Percentiles rank a stretch among this genome's conserved stretches.
Evolutionary conservation across 2,797 vertebrate genomes (phyloP).

Genomic region (Microchirus variegatus): DNA sequence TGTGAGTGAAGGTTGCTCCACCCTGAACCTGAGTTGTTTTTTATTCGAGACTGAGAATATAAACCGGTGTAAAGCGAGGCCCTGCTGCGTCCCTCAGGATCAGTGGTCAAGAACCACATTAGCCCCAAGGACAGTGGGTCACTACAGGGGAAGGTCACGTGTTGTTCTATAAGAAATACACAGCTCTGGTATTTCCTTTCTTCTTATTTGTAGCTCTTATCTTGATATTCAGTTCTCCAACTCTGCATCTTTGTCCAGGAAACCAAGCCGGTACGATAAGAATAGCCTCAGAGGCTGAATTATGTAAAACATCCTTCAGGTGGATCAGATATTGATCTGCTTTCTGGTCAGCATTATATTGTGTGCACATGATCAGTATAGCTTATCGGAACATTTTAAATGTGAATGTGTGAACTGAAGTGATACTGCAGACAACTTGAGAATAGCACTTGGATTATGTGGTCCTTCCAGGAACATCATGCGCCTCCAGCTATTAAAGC

Average conservation of each 20-base stretch:
- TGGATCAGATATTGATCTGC: slow-evolving; percentile 38
- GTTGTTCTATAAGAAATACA: slow-evolving; percentile 29
- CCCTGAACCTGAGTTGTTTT: slow-evolving; percentile 3
- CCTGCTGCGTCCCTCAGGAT: slow-evolving; percentile 3
- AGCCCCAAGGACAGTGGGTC: slow-evolving; percentile 43
- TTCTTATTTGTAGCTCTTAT: slow-evolving; percentile 48
- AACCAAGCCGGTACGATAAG: slow-evolving; percentile 22
- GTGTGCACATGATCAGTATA: neutral
- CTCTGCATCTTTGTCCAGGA: slow-evolving; percentile 22
- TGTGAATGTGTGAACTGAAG: slow-evolving; percentile 15
- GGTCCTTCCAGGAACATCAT: slow-evolving; percentile 36
- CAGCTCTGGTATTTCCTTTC: slow-evolving; percentile 37
- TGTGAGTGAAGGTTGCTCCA: neutral
- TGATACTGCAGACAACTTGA: slow-evolving; percentile 18
- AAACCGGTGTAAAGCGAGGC: slow-evolving; percentile 5
- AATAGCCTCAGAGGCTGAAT: slow-evolving; percentile 36
- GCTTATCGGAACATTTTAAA: slow-evolving; percentile 14
- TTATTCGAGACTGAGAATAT: slow-evolving; percentile 7
- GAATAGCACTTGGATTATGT: slow-evolving; percentile 15
- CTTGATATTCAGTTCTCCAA: slow-evolving; percentile 44
- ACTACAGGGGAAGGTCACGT: slow-evolving; percentile 60
- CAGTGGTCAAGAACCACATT: slow-evolving; percentile 49
- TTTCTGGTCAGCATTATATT: slow-evolving; percentile 12
- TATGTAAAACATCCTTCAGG: slow-evolving; percentile 22
- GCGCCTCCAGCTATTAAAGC: slow-evolving; percentile 35